phyloP scores from a whole-genome alignment of 2,113 vertebrate species.

The Zeus faber region DNA sequence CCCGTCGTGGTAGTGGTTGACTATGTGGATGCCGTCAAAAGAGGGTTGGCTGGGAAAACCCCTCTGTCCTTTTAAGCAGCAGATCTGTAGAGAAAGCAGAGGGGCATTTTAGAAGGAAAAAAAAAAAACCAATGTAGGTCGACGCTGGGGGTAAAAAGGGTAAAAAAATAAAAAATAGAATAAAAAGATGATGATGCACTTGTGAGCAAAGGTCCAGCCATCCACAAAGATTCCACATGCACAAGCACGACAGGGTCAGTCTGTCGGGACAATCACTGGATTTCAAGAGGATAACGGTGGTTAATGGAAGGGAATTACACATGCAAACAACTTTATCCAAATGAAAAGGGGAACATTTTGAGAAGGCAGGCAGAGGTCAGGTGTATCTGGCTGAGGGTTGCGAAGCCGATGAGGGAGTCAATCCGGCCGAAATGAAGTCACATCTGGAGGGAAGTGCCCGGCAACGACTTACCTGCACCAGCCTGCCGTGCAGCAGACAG shows the following conservation, averaged over 20 bases:
- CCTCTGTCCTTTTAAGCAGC: slow-evolving; percentile 88
- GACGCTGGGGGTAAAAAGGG: too few relatives aligned
- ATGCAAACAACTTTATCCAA: slow-evolving; percentile 15
- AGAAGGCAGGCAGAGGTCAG: neutral
- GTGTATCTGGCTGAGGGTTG: neutral
- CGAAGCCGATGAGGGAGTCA: neutral
- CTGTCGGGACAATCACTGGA: neutral
- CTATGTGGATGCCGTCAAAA: slow-evolving; percentile 96
- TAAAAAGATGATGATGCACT: too few relatives aligned
- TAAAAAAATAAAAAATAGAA: too few relatives aligned
- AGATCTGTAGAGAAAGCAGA: slow-evolving; percentile 86
- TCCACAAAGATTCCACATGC: too few relatives aligned
- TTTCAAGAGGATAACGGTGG: neutral
- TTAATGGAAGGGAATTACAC: too few relatives aligned
- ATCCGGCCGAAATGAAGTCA: neutral
- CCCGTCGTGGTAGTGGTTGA: slow-evolving; percentile 88
- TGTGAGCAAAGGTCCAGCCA: too few relatives aligned
- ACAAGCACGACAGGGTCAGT: neutral
- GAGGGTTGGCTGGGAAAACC: slow-evolving; percentile 74
- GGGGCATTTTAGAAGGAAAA: too few relatives aligned
- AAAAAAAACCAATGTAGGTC: too few relatives aligned
- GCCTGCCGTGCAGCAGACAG: slow-evolving; percentile 80
- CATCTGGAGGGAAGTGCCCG: neutral
- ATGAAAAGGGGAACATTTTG: too few relatives aligned
- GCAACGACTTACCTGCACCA: slow-evolving; percentile 83